Evolutionary conservation across 2,888 invertebrate species (phyloP).

Genomic region (Pocota personata): DNA sequence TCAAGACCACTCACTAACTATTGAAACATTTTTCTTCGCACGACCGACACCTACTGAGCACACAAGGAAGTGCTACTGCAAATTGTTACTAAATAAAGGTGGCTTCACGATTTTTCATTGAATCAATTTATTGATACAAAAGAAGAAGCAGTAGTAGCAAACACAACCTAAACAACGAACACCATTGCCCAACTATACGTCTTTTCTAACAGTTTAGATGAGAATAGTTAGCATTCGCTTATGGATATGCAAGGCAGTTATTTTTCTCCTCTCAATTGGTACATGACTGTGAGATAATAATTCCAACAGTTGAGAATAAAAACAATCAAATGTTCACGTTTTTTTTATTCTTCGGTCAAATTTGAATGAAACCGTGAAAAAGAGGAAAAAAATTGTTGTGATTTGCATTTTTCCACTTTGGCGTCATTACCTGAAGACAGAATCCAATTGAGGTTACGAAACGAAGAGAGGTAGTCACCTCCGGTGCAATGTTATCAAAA

Average conservation of each 20-base stretch:
- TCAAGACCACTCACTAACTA: not conserved
- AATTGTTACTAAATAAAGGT: conserved; percentile 67
- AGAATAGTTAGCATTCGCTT: conserved; percentile 37
- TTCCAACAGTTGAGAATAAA: not conserved
- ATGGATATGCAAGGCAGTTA: conserved; percentile 21
- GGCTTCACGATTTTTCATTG: conserved; percentile 61
- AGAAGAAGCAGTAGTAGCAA: not conserved
- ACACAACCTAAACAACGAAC: not conserved
- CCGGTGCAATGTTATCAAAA: conserved; percentile 15
- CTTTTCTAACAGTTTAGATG: conserved; percentile 1
- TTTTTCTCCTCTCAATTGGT: conserved; percentile 10
- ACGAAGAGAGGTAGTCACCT: not conserved
- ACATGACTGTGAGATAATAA: conserved; percentile 11
- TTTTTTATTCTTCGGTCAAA: not conserved
- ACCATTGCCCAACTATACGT: not conserved
- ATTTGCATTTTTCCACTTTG: conserved; percentile 26
- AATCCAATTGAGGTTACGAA: not conserved
- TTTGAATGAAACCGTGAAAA: conserved; percentile 23
- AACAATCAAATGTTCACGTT: conserved; percentile 7
- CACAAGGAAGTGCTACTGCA: conserved; percentile 62
- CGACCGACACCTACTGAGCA: conserved; percentile 62
- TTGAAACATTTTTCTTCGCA: conserved; percentile 60
- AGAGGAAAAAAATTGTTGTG: not conserved
- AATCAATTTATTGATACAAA: conserved; percentile 60
- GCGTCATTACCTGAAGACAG: conserved; percentile 5